phyloP scores from a whole-genome alignment of 2,888 invertebrate genomes.

The Brassicogethes aeneus region DNA sequence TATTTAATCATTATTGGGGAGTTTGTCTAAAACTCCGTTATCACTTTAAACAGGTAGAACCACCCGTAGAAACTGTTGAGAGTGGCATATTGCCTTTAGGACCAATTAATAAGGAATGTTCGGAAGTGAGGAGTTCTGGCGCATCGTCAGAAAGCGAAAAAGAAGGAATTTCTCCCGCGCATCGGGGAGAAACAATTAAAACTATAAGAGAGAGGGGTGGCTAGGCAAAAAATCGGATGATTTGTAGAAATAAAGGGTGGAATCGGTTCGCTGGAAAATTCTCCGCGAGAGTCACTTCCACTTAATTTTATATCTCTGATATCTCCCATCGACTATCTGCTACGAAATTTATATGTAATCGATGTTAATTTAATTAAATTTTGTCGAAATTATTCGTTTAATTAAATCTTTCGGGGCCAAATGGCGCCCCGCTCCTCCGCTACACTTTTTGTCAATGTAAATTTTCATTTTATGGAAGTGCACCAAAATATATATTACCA shows the following conservation, averaged over 20 bases:
- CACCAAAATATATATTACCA: no score
- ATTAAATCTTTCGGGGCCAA: no score
- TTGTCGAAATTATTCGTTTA: slow-evolving; percentile 1
- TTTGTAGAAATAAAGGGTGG: slow-evolving; percentile 13
- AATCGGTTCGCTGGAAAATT: slow-evolving; percentile 4
- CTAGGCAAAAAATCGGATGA: slow-evolving; percentile 13
- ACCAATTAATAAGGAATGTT: background rate
- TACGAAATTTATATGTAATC: slow-evolving; percentile 4
- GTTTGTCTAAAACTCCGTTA: no score
- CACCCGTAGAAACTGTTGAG: background rate
- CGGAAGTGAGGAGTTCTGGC: no score
- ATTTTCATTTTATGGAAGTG: no score
- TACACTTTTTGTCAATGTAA: no score
- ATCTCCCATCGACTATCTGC: slow-evolving; percentile 4
- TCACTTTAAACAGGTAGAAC: no score
- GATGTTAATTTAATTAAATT: slow-evolving; percentile 6
- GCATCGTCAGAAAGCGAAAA: background rate
- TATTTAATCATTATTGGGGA: no score
- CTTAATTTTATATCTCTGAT: slow-evolving; percentile 17
- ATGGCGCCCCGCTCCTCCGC: no score
- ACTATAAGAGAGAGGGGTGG: slow-evolving; percentile 3
- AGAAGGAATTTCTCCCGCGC: background rate
- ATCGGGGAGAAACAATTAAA: slow-evolving; percentile 4
- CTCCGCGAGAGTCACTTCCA: background rate
- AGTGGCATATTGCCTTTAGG: background rate